A percentile compares a stretch with the other conserved stretches of the same genome.
These are phyloP conservation scores for Lissocephala sabroskyi DNA, from an alignment of 2,888 invertebrate genomes.

Conservation along the genomic window DNA sequence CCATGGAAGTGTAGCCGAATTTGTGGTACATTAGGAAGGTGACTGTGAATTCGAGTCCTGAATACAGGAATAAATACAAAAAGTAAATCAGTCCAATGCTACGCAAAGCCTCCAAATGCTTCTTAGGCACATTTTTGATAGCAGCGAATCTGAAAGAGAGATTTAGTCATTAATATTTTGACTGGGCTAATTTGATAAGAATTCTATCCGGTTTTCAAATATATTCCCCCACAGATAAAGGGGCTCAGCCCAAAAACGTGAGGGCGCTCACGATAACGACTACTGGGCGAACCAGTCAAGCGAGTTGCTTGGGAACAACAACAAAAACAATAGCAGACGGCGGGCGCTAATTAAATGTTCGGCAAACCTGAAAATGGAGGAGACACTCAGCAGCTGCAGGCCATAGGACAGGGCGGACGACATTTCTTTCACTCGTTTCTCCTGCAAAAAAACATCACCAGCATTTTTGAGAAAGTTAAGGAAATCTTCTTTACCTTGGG, in stretches of 20 bases:
- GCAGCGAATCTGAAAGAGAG: conserved; percentile 76
- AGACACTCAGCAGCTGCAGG: conserved; percentile 78
- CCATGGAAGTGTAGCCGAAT: conserved; percentile 92
- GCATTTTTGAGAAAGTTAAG: not conserved
- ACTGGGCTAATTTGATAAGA: too few species aligned
- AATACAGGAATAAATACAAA: conserved; percentile 93
- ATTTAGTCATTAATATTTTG: too few species aligned
- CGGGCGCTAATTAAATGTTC: conserved; percentile 43
- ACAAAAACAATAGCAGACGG: conserved; percentile 6
- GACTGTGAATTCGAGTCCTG: conserved; percentile 96
- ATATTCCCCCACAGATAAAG: not conserved
- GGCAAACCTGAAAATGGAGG: conserved; percentile 73
- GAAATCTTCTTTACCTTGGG: conserved; percentile 75
- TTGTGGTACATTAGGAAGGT: conserved; percentile 96
- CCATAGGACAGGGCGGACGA: conserved; percentile 79
- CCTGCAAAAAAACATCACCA: conserved; percentile 60
- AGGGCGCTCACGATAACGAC: too few species aligned
- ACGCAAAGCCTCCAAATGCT: conserved; percentile 79
- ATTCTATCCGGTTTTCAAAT: too few species aligned
- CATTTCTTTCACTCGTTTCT: conserved; percentile 80
- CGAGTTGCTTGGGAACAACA: conserved; percentile 3
- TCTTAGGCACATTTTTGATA: conserved; percentile 77
- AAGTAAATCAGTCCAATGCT: conserved; percentile 87
- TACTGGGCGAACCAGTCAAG: conserved; percentile 3
- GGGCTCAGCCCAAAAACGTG: not conserved